phyloP scores from a whole-genome alignment of 2,888 invertebrate species.

The Diarsia mendica region DNA sequence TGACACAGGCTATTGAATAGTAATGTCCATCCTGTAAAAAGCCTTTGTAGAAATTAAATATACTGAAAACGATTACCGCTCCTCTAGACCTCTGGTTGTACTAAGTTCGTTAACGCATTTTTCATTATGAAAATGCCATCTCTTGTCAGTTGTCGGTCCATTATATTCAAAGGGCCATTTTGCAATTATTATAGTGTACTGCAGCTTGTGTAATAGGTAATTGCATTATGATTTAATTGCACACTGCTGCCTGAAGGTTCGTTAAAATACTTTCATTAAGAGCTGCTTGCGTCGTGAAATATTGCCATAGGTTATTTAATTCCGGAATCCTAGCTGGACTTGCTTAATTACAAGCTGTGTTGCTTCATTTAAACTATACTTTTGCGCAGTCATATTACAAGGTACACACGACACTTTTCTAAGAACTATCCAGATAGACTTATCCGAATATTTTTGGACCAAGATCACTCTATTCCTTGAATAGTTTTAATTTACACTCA shows the following conservation, averaged over 20 bases:
- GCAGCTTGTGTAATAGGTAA: background rate
- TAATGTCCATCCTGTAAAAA: background rate
- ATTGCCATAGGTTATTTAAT: constrained; percentile 21
- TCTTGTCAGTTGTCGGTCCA: background rate
- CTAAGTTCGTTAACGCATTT: background rate
- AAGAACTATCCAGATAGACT: background rate
- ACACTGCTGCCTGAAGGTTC: constrained; percentile 21
- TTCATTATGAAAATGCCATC: background rate
- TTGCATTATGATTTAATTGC: constrained; percentile 47
- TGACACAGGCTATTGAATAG: background rate
- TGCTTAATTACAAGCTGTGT: background rate
- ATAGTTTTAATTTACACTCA: background rate
- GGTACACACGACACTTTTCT: background rate
- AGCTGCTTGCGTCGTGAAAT: constrained; percentile 18
- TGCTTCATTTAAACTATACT: background rate
- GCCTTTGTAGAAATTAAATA: background rate
- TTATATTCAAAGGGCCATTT: constrained; percentile 4
- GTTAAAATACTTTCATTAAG: constrained; percentile 53
- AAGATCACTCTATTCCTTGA: background rate
- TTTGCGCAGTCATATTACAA: background rate
- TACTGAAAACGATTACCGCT: background rate
- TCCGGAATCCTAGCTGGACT: background rate
- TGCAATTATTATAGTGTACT: constrained; percentile 18
- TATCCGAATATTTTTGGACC: background rate
- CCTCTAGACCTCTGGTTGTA: background rate